Conservation (phyloP, 2,888 invertebrate genomes). For the Amiota mariae region DNA sequence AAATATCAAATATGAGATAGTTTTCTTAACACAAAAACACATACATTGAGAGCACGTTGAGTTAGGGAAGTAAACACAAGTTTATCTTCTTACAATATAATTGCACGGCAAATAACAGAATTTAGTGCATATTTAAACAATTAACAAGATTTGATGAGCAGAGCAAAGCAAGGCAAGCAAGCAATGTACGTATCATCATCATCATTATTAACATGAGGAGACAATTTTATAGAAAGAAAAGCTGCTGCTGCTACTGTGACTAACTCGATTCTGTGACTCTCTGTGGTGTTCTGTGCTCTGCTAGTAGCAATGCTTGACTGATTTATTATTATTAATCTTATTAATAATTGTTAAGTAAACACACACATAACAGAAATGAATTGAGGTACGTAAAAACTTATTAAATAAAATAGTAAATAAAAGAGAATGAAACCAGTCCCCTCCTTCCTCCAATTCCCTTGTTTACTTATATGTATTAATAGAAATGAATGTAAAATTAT, state of each 20-base stretch:
- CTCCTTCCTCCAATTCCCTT: too few relatives aligned
- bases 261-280: too few relatives aligned
- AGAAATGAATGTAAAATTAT: too few relatives aligned
- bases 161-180: neutral
- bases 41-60: too few relatives aligned
- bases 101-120: constrained; percentile 25
- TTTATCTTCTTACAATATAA: neutral
- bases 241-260: too few relatives aligned
- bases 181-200: neutral
- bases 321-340: constrained; percentile 19
- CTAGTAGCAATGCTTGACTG: neutral
- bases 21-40: too few relatives aligned
- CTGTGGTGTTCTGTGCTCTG: neutral
- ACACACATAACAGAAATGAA: too few relatives aligned
- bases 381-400: constrained; percentile 48
- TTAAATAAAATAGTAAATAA: neutral
- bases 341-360: constrained; percentile 29
- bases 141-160: constrained; percentile 29
- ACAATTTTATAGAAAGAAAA: too few relatives aligned
- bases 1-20: neutral
- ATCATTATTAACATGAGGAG: neutral
- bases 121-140: constrained; percentile 25
- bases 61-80: too few relatives aligned
- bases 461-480: too few relatives aligned
- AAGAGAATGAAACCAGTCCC: too few relatives aligned